Conservation (phyloP, 2,888 invertebrate species). For the Meganola albula region DNA sequence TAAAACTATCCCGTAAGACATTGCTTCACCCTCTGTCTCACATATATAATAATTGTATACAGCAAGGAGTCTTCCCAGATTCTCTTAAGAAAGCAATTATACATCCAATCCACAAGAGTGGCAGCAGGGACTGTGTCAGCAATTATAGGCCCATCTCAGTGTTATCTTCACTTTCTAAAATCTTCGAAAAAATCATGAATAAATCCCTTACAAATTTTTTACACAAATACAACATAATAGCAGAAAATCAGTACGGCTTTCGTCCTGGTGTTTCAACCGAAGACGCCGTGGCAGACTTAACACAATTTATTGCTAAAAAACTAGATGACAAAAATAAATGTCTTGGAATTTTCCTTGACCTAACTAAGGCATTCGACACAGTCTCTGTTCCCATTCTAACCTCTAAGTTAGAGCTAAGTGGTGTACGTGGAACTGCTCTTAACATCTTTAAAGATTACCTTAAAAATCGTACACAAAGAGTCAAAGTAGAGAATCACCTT, state of each 20-base stretch:
- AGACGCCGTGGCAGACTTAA: background rate
- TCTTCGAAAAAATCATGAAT: background rate
- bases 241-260: constrained; percentile 1
- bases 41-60: background rate
- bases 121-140: background rate
- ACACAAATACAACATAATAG: background rate
- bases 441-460: background rate
- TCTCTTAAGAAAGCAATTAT: background rate
- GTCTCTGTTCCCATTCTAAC: background rate
- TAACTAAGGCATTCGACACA: background rate
- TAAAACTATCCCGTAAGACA: background rate
- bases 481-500: background rate
- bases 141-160: constrained; percentile 1
- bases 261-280: background rate
- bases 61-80: background rate
- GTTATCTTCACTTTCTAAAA: background rate
- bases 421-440: background rate
- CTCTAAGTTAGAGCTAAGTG: background rate
- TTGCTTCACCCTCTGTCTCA: background rate
- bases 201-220: background rate
- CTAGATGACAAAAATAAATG: background rate
- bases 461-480: background rate
- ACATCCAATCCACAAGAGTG: background rate
- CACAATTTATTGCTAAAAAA: background rate
- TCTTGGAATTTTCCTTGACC: background rate